These are phyloP conservation scores for Rhinogobius similis DNA, from an alignment of 2,113 vertebrate genomes.

Conservation along the genomic window DNA sequence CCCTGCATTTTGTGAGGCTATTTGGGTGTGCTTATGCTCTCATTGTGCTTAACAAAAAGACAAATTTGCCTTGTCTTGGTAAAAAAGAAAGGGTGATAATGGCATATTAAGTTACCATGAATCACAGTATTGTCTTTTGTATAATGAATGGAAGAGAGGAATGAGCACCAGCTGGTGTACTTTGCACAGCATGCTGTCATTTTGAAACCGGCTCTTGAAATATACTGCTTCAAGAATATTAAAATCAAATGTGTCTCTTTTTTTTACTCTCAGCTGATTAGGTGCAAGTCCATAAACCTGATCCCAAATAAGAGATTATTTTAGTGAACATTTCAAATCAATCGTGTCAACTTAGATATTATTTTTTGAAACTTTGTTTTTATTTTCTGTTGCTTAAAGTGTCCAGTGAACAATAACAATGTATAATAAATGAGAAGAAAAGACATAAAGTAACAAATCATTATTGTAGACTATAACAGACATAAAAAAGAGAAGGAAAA, in stretches of 20 bases:
- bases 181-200: not conserved
- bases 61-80: not conserved
- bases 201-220: not conserved
- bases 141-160: not conserved
- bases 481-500: too few relatives aligned
- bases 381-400: too few relatives aligned
- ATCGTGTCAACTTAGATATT: not conserved
- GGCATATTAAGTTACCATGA: slow-evolving; percentile 6
- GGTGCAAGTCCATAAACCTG: not conserved
- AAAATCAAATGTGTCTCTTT: not conserved
- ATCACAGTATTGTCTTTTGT: not conserved
- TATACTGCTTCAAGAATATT: not conserved
- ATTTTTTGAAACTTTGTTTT: not conserved
- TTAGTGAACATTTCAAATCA: too few relatives aligned
- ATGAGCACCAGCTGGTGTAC: not conserved
- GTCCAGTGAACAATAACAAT: not conserved
- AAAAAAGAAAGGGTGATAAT: not conserved
- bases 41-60: not conserved
- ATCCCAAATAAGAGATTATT: too few relatives aligned
- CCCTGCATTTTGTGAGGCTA: not conserved
- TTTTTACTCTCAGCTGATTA: not conserved
- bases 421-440: too few relatives aligned
- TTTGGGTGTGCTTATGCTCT: not conserved
- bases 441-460: too few relatives aligned
- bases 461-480: too few relatives aligned